phyloP scores from a whole-genome alignment of 2,797 vertebrate species.

The Megaceryle alcyon region DNA sequence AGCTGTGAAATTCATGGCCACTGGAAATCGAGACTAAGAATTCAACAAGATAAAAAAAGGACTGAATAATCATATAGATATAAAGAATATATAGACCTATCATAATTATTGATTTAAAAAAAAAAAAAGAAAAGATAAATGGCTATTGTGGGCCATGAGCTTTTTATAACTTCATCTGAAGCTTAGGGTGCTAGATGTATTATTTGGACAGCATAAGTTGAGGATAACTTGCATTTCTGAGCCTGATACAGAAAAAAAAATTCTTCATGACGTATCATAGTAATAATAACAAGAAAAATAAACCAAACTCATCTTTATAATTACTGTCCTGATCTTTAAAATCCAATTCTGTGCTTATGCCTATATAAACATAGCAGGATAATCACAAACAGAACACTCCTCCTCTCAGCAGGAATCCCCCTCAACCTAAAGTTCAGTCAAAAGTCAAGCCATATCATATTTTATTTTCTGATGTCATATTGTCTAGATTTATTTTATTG shows the following conservation, averaged over 20 bases:
- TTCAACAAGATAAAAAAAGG: not conserved
- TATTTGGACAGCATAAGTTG: not conserved
- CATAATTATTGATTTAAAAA: not conserved
- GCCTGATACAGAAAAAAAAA: not conserved
- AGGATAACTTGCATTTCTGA: not conserved
- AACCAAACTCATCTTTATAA: not conserved
- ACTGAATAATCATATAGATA: not conserved
- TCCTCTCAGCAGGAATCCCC: not conserved
- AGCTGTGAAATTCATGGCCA: not conserved
- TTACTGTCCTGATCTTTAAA: not conserved
- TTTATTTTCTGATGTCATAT: not conserved
- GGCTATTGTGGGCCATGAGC: not conserved
- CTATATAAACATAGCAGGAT: not conserved
- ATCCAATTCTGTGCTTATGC: not conserved
- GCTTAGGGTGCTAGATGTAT: not conserved
- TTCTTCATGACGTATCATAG: not conserved
- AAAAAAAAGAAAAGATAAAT: not conserved
- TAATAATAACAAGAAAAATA: not conserved
- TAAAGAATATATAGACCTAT: not conserved
- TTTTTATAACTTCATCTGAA: not conserved
- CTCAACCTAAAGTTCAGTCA: not conserved
- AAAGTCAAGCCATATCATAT: not conserved
- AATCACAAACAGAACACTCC: not conserved
- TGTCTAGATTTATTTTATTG: not conserved
- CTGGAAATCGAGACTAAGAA: not conserved